phyloP scores from a whole-genome alignment of 1,140 invertebrate genomes.

The Cydia amplana region DNA sequence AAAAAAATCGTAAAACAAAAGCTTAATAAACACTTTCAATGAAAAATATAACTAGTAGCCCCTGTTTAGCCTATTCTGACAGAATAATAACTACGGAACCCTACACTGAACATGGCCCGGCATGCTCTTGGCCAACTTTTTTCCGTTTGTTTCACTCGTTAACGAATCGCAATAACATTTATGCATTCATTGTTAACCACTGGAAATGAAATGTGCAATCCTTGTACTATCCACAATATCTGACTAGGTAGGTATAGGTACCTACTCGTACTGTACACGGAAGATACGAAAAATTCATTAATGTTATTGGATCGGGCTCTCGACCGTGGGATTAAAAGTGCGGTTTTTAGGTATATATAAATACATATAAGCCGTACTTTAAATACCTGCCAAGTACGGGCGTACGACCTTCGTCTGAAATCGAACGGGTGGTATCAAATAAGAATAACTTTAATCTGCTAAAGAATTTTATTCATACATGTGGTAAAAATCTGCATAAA shows the following conservation, averaged over 20 bases:
- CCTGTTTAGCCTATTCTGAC: too few species aligned
- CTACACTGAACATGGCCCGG: too few species aligned
- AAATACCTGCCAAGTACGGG: neutral
- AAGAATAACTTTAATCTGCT: too few species aligned
- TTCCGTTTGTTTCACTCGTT: neutral
- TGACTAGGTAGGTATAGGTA: too few species aligned
- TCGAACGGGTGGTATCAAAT: neutral
- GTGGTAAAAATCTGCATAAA: too few species aligned
- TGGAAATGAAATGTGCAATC: neutral
- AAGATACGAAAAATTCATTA: slow-evolving; percentile 60
- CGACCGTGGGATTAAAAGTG: slow-evolving; percentile 68
- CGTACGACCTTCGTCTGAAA: neutral
- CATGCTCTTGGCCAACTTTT: too few species aligned
- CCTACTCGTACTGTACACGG: neutral
- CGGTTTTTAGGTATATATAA: slow-evolving; percentile 63
- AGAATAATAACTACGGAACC: too few species aligned
- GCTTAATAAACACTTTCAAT: too few species aligned
- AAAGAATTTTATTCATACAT: too few species aligned
- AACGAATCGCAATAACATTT: neutral
- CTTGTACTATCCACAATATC: neutral
- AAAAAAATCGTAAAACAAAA: too few species aligned
- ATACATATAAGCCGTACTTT: slow-evolving; percentile 54
- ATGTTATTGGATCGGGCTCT: slow-evolving; percentile 65
- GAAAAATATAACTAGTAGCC: too few species aligned
- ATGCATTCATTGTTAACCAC: neutral